phyloP scores from a whole-genome alignment of 2,113 vertebrate species.

The Bubo scandiacus region DNA sequence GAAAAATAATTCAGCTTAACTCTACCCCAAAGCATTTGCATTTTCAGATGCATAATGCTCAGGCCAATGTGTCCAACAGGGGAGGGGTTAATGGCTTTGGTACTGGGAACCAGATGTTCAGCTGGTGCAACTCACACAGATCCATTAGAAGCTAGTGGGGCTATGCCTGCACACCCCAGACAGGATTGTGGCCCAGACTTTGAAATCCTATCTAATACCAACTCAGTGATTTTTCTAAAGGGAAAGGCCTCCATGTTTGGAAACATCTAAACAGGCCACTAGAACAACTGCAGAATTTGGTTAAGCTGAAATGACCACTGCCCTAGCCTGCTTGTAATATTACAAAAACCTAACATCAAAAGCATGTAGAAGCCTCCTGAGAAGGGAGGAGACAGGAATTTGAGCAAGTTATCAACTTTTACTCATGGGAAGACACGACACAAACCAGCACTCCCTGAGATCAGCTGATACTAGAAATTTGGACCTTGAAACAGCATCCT shows the following conservation, averaged over 20 bases:
- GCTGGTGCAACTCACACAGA: background rate
- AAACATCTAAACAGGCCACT: background rate
- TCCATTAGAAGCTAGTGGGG: background rate
- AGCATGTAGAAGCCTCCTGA: background rate
- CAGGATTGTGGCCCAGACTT: background rate
- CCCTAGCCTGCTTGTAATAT: background rate
- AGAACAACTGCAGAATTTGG: background rate
- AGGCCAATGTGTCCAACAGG: background rate
- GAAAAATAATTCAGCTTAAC: background rate
- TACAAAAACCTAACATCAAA: background rate
- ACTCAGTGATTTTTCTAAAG: background rate
- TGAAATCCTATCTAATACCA: background rate
- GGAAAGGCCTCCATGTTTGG: background rate
- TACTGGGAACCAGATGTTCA: background rate
- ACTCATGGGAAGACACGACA: background rate
- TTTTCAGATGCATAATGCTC: background rate
- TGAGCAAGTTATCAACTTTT: background rate
- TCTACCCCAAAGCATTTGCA: background rate
- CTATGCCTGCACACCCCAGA: background rate
- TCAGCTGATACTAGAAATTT: background rate
- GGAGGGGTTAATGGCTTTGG: background rate
- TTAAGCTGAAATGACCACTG: background rate
- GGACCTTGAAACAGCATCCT: background rate
- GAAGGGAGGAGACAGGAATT: background rate
- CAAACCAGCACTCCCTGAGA: background rate